Conservation (phyloP, 2,888 invertebrate species). For the Nephrocerus scutellatus region DNA sequence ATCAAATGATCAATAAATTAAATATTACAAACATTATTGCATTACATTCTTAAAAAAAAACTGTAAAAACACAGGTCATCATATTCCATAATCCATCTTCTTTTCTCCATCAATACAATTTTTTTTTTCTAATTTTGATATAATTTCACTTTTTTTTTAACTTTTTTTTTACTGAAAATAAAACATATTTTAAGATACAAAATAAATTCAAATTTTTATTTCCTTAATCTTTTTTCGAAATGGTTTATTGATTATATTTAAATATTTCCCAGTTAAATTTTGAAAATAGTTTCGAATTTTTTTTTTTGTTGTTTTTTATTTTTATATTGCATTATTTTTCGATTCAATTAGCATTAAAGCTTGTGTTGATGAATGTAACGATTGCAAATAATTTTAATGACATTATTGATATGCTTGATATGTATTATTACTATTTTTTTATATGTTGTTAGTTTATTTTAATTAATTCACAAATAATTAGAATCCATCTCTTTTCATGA, state of each 20-base stretch:
- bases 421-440: too few relatives aligned
- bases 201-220: conserved; percentile 4
- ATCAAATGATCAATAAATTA: too few relatives aligned
- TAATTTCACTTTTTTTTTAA: conserved; percentile 35
- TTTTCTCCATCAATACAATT: conserved; percentile 13
- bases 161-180: conserved; percentile 20
- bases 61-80: too few relatives aligned
- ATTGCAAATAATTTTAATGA: too few relatives aligned
- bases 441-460: too few relatives aligned
- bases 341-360: conserved; percentile 29
- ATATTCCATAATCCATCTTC: conserved; percentile 1
- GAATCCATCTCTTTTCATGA: too few relatives aligned
- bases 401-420: too few relatives aligned
- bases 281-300: conserved; percentile 4
- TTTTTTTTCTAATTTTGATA: conserved; percentile 24
- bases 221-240: background rate
- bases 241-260: background rate
- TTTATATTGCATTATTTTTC: conserved; percentile 13
- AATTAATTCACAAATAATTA: too few relatives aligned
- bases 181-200: background rate
- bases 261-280: background rate
- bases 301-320: conserved; percentile 5
- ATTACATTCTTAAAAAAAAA: too few relatives aligned
- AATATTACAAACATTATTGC: too few relatives aligned
- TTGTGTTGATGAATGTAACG: conserved; percentile 33